phyloP scores from a whole-genome alignment of 2,113 vertebrate species.

The Furnarius figulus region DNA sequence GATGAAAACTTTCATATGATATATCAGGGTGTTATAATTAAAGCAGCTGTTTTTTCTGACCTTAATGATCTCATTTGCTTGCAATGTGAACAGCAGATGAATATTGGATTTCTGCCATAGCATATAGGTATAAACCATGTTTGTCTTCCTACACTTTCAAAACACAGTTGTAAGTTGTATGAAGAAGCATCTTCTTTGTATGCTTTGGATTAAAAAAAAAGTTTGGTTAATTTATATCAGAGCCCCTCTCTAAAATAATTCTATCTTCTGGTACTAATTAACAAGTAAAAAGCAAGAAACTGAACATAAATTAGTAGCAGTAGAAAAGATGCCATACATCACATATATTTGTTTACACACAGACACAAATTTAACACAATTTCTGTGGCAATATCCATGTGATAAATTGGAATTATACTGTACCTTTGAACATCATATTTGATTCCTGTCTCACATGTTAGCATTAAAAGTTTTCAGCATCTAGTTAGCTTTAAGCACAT shows the following conservation, averaged over 20 bases:
- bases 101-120: slow-evolving; percentile 49
- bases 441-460: neutral
- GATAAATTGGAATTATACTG: neutral
- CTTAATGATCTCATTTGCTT: slow-evolving; percentile 63
- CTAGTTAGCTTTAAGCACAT: neutral
- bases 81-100: slow-evolving; percentile 14
- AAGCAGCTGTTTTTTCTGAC: slow-evolving; percentile 55
- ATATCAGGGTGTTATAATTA: slow-evolving; percentile 51
- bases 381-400: neutral
- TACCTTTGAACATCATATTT: neutral
- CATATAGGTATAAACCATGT: slow-evolving; percentile 25
- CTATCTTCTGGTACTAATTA: neutral
- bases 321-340: neutral
- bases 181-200: neutral
- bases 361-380: neutral
- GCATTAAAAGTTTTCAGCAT: neutral
- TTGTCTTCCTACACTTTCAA: slow-evolving; percentile 25
- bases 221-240: slow-evolving; percentile 3
- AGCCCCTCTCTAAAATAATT: neutral
- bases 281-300: neutral
- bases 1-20: slow-evolving; percentile 30
- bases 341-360: neutral
- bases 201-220: neutral
- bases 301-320: neutral
- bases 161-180: neutral